Conservation (phyloP, 2,888 invertebrate genomes). For the Andrena camellia region DNA sequence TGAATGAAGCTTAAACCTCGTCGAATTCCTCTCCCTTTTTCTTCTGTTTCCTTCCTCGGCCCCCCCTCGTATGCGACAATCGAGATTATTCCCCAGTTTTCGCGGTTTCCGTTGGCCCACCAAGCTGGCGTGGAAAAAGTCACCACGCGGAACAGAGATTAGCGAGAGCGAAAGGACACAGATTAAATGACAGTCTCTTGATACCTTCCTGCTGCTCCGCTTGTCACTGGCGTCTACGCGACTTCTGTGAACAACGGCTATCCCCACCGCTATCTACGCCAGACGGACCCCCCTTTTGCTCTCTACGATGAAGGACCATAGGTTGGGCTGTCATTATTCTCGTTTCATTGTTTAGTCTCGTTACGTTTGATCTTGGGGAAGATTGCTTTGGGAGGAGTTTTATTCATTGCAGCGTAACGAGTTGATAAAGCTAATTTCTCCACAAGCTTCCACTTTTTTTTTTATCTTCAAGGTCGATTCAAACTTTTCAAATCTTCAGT, state of each 20-base stretch:
- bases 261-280: background rate
- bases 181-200: background rate
- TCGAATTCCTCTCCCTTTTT: constrained; percentile 1
- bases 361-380: no score
- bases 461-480: no score
- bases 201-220: background rate
- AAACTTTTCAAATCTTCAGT: no score
- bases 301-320: background rate
- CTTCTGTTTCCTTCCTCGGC: background rate
- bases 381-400: no score
- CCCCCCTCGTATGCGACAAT: constrained; percentile 8
- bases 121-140: constrained; percentile 14
- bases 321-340: no score
- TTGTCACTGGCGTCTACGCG: background rate
- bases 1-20: constrained; percentile 59
- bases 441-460: no score
- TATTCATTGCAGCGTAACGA: no score
- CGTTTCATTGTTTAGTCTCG: no score
- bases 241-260: background rate
- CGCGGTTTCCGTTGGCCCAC: constrained; percentile 2
- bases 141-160: constrained; percentile 21
- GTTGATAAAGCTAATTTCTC: no score
- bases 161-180: background rate
- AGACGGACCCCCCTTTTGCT: background rate
- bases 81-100: constrained; percentile 46